phyloP scores from a whole-genome alignment of 2,888 invertebrate species.

The Lumbricus terrestris region DNA sequence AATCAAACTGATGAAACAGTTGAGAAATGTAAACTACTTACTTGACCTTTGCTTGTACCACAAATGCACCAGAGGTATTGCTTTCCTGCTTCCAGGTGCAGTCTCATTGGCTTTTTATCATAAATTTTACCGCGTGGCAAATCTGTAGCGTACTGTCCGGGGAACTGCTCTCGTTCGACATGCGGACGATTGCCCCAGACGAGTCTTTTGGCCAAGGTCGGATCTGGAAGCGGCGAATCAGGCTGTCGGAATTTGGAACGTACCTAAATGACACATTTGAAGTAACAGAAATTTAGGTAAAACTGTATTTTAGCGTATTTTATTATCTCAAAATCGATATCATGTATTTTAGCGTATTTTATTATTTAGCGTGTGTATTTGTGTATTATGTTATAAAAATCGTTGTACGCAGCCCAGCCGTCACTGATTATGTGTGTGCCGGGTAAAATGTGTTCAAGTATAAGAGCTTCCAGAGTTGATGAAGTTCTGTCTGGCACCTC shows the following conservation, averaged over 20 bases:
- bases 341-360: too few species aligned
- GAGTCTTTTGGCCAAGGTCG: neutral
- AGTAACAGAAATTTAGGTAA: neutral
- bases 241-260: conserved; percentile 28
- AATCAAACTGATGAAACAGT: neutral
- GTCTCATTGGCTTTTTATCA: conserved; percentile 84
- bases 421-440: too few species aligned
- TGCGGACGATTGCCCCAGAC: neutral
- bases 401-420: too few species aligned
- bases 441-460: too few species aligned
- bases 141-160: conserved; percentile 32
- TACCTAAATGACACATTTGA: neutral
- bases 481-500: too few species aligned
- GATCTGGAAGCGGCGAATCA: conserved; percentile 35
- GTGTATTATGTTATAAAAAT: too few species aligned
- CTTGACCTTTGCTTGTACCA: conserved; percentile 81
- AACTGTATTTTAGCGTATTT: too few species aligned
- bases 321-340: too few species aligned
- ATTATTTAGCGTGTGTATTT: too few species aligned
- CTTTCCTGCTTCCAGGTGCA: conserved; percentile 72
- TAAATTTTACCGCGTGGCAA: conserved; percentile 72
- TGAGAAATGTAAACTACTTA: conserved; percentile 43
- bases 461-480: too few species aligned
- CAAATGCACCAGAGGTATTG: conserved; percentile 89
- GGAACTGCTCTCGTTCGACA: conserved; percentile 32